A percentile compares a stretch with the other conserved stretches of the same genome.
Evolutionary conservation across 2,797 vertebrate species (phyloP).

Genomic region (Fistularia tabacaria): DNA sequence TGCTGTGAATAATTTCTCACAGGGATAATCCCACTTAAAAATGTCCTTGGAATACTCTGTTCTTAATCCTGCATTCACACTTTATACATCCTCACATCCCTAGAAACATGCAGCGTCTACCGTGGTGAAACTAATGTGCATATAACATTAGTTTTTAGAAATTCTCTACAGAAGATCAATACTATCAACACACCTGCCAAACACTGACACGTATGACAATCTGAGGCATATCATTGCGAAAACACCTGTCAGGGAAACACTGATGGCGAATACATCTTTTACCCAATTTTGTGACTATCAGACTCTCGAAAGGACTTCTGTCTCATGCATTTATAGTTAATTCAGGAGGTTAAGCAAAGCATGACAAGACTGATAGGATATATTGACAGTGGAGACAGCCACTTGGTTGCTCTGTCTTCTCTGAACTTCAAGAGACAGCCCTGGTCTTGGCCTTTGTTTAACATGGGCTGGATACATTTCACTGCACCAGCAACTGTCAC

Average conservation of each 20-base stretch:
- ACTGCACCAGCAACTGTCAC: constrained; percentile 47
- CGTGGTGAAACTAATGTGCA: constrained; percentile 10
- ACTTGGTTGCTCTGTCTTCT: constrained; percentile 49
- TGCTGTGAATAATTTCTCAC: constrained; percentile 59
- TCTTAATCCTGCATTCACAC: constrained; percentile 57
- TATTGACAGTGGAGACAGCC: constrained; percentile 55
- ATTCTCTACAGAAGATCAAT: constrained; percentile 23
- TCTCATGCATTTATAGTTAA: constrained; percentile 37
- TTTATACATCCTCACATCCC: constrained; percentile 45
- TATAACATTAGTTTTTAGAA: constrained; percentile 18
- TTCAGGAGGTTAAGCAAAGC: constrained; percentile 17
- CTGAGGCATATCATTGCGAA: constrained; percentile 15
- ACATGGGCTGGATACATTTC: constrained; percentile 45
- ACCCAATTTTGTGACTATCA: constrained; percentile 18
- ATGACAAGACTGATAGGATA: constrained; percentile 42
- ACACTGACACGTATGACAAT: not conserved
- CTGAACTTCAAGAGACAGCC: constrained; percentile 40
- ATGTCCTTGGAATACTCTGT: constrained; percentile 55
- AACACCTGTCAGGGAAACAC: constrained; percentile 26
- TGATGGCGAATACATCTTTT: constrained; percentile 20
- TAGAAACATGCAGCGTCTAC: constrained; percentile 27
- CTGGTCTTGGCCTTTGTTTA: constrained; percentile 45
- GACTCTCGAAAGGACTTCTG: constrained; percentile 7
- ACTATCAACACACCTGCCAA: constrained; percentile 21
- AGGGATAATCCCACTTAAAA: constrained; percentile 68